phyloP scores from a whole-genome alignment of 2,113 vertebrate species.

The Pica pica region DNA sequence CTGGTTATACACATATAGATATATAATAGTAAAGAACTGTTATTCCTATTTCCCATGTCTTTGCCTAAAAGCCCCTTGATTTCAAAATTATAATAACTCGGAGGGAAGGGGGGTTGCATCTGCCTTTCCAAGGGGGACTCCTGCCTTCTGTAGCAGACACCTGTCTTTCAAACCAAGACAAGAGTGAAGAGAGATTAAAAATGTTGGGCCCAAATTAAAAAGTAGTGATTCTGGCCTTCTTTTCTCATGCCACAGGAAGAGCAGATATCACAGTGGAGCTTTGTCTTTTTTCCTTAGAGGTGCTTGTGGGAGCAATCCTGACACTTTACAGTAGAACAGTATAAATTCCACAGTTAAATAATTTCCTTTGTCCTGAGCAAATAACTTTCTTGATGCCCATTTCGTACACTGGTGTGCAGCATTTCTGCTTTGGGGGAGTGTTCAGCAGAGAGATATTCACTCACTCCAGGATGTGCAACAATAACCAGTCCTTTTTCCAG shows the following conservation, averaged over 20 bases:
- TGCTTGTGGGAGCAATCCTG: not conserved
- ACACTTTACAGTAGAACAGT: not conserved
- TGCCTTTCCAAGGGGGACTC: too few species aligned
- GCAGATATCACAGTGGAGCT: accelerated
- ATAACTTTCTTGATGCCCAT: not conserved
- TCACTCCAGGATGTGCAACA: not conserved
- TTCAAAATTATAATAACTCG: too few species aligned
- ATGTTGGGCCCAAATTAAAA: not conserved
- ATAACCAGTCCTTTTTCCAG: not conserved
- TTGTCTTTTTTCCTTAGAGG: not conserved
- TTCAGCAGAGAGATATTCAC: not conserved
- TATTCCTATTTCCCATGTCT: too few species aligned
- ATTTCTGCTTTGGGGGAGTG: not conserved
- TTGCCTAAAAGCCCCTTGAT: too few species aligned
- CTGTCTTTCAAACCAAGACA: too few species aligned
- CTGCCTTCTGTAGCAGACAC: too few species aligned
- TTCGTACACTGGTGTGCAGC: not conserved
- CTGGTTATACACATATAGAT: too few species aligned
- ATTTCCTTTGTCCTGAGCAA: not conserved
- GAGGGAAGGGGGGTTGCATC: too few species aligned
- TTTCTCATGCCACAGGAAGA: not conserved
- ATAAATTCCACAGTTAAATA: not conserved
- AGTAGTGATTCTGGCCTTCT: not conserved
- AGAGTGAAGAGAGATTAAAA: not conserved
- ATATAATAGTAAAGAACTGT: too few species aligned